Percentiles rank a stretch among this genome's conserved stretches.
These are phyloP conservation scores for Chesias legatella DNA, from an alignment of 2,888 invertebrate species.

Conservation along the genomic window DNA sequence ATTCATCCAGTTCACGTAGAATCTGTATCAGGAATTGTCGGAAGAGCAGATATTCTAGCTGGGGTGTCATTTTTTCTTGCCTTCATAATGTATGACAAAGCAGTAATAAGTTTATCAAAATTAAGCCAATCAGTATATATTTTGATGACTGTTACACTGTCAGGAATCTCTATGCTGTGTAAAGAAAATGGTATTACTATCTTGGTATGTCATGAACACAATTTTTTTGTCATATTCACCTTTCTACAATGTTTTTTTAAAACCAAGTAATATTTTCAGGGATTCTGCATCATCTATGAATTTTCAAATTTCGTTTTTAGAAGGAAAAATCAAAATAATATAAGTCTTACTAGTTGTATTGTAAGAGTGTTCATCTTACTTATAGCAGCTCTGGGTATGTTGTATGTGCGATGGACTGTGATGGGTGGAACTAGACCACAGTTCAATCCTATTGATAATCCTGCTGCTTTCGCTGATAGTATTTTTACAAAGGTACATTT, in stretches of 20 bases:
- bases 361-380: conserved; percentile 74
- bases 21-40: conserved; percentile 95
- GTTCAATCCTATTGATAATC: conserved; percentile 95
- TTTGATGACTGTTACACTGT: conserved; percentile 56
- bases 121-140: conserved; percentile 10
- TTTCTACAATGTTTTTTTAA: no score
- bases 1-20: conserved; percentile 97
- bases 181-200: conserved; percentile 97
- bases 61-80: conserved; percentile 87
- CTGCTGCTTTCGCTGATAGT: conserved; percentile 88
- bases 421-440: conserved; percentile 90
- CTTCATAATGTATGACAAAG: conserved; percentile 82
- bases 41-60: conserved; percentile 94
- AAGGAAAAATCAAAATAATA: conserved; percentile 22
- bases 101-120: conserved; percentile 30
- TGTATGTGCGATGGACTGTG: conserved; percentile 85
- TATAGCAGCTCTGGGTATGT: conserved; percentile 71
- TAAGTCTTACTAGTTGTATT: conserved; percentile 30
- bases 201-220: conserved; percentile 77
- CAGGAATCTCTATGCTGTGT: conserved; percentile 87
- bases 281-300: conserved; percentile 86
- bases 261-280: conserved; percentile 67
- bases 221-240: no score
- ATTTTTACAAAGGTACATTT: conserved; percentile 81
- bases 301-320: conserved; percentile 56